phyloP scores from a whole-genome alignment of 2,797 vertebrate genomes.

The Pogonophryne albipinna region DNA sequence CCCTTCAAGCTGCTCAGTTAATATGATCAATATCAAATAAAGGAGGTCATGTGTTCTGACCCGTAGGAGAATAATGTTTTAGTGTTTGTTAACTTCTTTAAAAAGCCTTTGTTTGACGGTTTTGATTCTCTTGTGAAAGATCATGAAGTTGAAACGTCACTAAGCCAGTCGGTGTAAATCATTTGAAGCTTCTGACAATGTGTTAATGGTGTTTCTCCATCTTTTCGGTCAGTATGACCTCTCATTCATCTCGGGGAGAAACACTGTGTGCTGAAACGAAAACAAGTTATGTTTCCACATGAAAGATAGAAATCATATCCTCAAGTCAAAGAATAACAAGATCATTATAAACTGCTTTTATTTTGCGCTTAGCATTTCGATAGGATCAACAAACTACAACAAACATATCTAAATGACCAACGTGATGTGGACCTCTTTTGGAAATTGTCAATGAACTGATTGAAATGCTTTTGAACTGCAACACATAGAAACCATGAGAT shows the following conservation, averaged over 20 bases:
- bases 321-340: constrained; percentile 3
- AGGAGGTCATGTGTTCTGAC: neutral
- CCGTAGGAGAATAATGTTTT: no score
- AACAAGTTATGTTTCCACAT: neutral
- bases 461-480: constrained; percentile 36
- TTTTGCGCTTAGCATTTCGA: neutral
- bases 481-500: constrained; percentile 34
- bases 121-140: neutral
- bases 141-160: neutral
- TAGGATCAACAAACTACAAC: neutral
- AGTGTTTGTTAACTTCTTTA: neutral
- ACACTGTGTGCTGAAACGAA: neutral
- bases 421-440: constrained; percentile 11
- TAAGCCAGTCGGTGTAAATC: neutral
- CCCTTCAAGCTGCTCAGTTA: neutral
- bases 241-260: neutral
- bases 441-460: constrained; percentile 39
- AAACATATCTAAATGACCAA: neutral
- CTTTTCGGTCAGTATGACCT: constrained; percentile 4
- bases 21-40: neutral
- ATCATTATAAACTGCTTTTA: neutral
- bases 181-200: neutral
- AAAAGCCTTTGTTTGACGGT: neutral
- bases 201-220: neutral
- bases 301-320: neutral